phyloP scores from a whole-genome alignment of 2,797 vertebrate species.

The Poeciliopsis infans region DNA sequence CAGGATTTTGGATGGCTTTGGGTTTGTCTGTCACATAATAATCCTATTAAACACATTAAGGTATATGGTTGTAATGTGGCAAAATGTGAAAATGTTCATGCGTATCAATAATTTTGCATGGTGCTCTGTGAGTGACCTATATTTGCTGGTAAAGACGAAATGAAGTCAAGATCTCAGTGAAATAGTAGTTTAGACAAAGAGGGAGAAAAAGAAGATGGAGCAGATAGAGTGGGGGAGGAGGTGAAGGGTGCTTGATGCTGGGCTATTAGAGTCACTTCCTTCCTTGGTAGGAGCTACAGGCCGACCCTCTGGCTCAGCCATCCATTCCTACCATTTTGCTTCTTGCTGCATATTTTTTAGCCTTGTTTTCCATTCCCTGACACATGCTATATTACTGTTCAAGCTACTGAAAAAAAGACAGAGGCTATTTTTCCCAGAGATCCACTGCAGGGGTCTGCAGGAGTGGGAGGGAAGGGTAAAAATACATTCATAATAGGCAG shows the following conservation, averaged over 20 bases:
- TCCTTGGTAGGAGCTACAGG: slow-evolving; percentile 71
- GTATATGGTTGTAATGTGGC: not conserved
- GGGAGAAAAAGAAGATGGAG: slow-evolving; percentile 25
- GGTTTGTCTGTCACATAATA: not conserved
- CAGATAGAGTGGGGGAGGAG: slow-evolving; percentile 15
- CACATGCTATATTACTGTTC: slow-evolving; percentile 83
- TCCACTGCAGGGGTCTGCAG: slow-evolving; percentile 73
- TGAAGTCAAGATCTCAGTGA: slow-evolving; percentile 48
- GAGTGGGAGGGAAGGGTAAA: slow-evolving; percentile 35
- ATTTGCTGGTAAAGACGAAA: slow-evolving; percentile 50
- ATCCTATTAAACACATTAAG: not conserved
- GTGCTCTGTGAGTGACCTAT: slow-evolving; percentile 50
- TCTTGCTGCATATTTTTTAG: slow-evolving; percentile 83
- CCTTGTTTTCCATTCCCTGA: slow-evolving; percentile 83
- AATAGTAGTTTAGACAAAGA: slow-evolving; percentile 57
- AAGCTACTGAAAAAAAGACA: slow-evolving; percentile 71
- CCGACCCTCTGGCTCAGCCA: slow-evolving; percentile 73
- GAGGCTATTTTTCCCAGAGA: slow-evolving; percentile 76
- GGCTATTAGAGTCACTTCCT: slow-evolving; percentile 81
- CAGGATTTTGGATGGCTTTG: not conserved
- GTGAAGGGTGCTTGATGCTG: slow-evolving; percentile 33
- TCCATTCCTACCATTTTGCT: slow-evolving; percentile 82
- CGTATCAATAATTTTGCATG: not conserved
- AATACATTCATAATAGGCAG: slow-evolving; percentile 67
- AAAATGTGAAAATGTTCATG: not conserved